Evolutionary conservation across 2,113 vertebrate species (phyloP), one percentile per base, ranked within the genome.

Genomic region (Muntiacus reevesi): DNA sequence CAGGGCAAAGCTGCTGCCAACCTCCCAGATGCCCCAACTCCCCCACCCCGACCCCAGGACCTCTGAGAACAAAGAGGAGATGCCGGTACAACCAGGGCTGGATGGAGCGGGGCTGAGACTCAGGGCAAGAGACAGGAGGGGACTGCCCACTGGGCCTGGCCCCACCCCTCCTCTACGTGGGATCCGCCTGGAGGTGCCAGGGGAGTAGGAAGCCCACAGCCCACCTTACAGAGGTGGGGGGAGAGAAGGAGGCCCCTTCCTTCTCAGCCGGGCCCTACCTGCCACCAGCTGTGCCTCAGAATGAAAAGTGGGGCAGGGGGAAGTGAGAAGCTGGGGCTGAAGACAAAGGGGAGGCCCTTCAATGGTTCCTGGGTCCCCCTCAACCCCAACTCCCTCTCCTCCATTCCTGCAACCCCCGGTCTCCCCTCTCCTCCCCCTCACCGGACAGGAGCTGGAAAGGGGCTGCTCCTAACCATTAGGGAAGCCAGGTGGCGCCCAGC

Each of bases 31-130:
- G 16, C 23, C 90, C 84, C 87, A 81, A 89, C 45, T 79, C 59
- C 52, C 23, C 83, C 13, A 43, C 54, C 82, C 57, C 2, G 55
- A 92, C 50, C 67, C 78, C 17, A 85, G 67, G 87, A 95, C 81
- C 71, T 90, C 47, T 14, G 92, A 97, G 98, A 98, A 98, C 98
- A 98, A 98, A 98, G 97, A 95, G 64, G 85, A 87, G 94, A 92
- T 92, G 40, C 95, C 5, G 7, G 92, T 27, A 87, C n/a, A 82
- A 16, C 52, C 6, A 36, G 50, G 57, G 52, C 74, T 71, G 74
- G 47, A 36, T 40, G 25, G 11, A 45, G 33, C 81, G 59, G 91
- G 95, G 64, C 50, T 62, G 87, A 14, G 94, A 87, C 60, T 62
- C 50, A 45, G 60, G 54, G n/a, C 64, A 33, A 47, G 57, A 91